Percentiles rank a stretch among this genome's conserved stretches.
Evolutionary conservation across 2,113 vertebrate species (phyloP).

Genomic region (Microcebus ravelobensis): DNA sequence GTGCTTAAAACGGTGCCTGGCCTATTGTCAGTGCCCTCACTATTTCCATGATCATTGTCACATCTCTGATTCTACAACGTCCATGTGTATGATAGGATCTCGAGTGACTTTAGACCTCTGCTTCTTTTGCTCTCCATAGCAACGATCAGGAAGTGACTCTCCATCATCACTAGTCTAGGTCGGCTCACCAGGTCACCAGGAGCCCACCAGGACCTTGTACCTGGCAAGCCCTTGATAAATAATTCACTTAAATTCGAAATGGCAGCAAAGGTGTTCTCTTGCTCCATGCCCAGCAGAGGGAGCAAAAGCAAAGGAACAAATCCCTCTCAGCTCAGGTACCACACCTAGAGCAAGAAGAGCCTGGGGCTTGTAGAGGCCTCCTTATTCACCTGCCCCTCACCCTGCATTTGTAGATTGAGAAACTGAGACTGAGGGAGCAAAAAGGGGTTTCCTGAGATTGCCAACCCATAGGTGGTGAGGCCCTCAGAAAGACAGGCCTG

Average conservation of each 20-base stretch:
- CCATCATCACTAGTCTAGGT: not conserved
- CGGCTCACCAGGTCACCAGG: not conserved
- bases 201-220: not conserved
- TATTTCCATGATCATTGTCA: not conserved
- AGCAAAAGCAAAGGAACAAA: slow-evolving; percentile 57
- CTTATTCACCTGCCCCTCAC: not conserved
- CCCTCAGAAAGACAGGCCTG: not conserved
- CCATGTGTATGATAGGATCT: not conserved
- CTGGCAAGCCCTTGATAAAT: not conserved
- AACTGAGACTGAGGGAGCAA: not conserved
- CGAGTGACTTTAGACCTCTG: not conserved
- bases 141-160: not conserved
- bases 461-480: not conserved
- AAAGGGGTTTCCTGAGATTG: not conserved
- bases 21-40: not conserved
- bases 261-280: not conserved
- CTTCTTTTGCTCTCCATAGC: not conserved
- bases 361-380: not conserved
- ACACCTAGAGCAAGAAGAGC: not conserved
- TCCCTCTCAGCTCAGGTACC: not conserved
- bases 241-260: not conserved
- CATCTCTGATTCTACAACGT: not conserved
- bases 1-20: not conserved
- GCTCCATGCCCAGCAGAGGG: slow-evolving; percentile 65
- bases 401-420: not conserved